Evolutionary conservation across 2,888 invertebrate genomes (phyloP).

Genomic region (Caenorhabditis plicata): DNA sequence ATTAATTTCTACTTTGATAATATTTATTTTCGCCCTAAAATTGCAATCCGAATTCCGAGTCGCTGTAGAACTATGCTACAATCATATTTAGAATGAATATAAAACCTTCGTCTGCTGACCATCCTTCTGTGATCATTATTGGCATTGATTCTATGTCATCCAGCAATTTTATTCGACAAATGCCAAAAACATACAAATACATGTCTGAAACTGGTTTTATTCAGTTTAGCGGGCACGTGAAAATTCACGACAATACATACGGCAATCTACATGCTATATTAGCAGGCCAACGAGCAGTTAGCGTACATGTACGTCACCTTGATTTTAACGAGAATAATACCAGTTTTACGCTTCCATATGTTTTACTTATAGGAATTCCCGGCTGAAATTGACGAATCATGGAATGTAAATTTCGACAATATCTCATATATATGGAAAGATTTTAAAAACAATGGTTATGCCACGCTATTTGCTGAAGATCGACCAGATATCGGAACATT

Average conservation of each 20-base stretch:
- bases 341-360: background rate
- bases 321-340: background rate
- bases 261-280: slow-evolving; percentile 65
- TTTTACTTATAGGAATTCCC: slow-evolving; percentile 35
- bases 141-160: slow-evolving; percentile 67
- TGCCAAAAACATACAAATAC: slow-evolving; percentile 41
- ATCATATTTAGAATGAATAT: slow-evolving; percentile 5
- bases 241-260: slow-evolving; percentile 67
- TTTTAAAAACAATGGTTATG: slow-evolving; percentile 51
- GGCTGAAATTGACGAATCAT: slow-evolving; percentile 46
- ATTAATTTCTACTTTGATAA: too few relatives aligned
- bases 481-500: slow-evolving; percentile 66
- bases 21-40: too few relatives aligned
- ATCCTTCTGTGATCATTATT: slow-evolving; percentile 65
- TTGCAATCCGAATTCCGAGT: too few relatives aligned
- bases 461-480: slow-evolving; percentile 67
- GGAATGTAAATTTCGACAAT: slow-evolving; percentile 49
- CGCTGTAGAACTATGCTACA: too few relatives aligned
- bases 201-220: slow-evolving; percentile 49
- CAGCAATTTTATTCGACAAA: slow-evolving; percentile 65
- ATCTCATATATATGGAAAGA: slow-evolving; percentile 46
- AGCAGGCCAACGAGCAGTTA: slow-evolving; percentile 51
- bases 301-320: slow-evolving; percentile 4
- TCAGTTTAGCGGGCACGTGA: slow-evolving; percentile 61
- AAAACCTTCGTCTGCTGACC: slow-evolving; percentile 16